These are phyloP conservation scores for Chloroclysta siterata DNA, from an alignment of 2,888 invertebrate species.

Conservation along the genomic window DNA sequence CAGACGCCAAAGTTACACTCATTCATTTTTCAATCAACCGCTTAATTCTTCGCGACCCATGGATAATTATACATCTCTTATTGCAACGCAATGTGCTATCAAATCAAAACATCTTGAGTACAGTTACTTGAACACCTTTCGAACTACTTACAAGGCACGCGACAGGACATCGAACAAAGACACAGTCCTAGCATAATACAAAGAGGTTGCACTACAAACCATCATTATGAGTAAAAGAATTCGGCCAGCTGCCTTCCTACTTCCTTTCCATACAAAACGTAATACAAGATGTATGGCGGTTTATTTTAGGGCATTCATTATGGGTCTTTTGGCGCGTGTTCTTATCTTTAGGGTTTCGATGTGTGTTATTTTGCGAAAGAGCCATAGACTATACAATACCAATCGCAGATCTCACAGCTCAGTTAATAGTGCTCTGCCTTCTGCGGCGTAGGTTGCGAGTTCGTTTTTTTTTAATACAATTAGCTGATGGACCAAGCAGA, in stretches of 20 bases:
- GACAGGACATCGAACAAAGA: conserved; percentile 78
- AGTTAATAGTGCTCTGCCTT: too few species aligned
- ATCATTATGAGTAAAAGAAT: conserved; percentile 81
- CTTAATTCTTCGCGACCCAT: conserved; percentile 4
- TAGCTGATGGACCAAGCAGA: too few species aligned
- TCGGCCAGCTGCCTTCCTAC: conserved; percentile 81
- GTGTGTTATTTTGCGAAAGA: conserved; percentile 30
- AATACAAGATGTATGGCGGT: conserved; percentile 79
- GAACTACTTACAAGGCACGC: conserved; percentile 81
- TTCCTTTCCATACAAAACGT: conserved; percentile 80
- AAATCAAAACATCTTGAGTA: conserved; percentile 79
- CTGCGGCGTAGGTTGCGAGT: too few species aligned
- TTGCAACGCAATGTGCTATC: conserved; percentile 50
- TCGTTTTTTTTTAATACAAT: too few species aligned
- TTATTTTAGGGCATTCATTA: conserved; percentile 81
- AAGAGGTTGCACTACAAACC: conserved; percentile 74
- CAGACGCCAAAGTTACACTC: not conserved
- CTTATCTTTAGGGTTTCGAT: conserved; percentile 68
- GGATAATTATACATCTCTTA: conserved; percentile 45
- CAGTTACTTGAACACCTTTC: conserved; percentile 78
- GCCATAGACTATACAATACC: not conserved
- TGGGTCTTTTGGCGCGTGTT: conserved; percentile 81
- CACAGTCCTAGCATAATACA: conserved; percentile 25
- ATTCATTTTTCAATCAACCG: not conserved
- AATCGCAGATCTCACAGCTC: not conserved